These are phyloP conservation scores for Moxostoma hubbsi DNA, from an alignment of 2,797 vertebrate genomes.

Conservation along the genomic window DNA sequence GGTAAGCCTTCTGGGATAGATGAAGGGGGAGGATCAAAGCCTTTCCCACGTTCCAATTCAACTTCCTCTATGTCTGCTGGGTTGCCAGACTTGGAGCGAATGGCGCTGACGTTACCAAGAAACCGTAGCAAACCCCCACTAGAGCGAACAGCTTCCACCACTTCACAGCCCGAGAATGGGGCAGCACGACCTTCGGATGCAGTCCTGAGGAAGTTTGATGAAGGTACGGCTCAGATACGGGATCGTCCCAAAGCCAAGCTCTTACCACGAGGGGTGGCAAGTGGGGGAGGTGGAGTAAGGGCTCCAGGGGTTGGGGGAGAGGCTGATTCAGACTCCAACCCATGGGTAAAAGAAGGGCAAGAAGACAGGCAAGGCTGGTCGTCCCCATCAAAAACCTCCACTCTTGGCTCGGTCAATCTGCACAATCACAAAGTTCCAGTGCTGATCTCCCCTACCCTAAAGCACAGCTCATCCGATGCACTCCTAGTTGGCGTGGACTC, in stretches of 20 bases:
- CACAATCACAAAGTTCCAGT: slow-evolving; percentile 99
- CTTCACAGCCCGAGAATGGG: slow-evolving; percentile 87
- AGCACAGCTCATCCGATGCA: slow-evolving; percentile 91
- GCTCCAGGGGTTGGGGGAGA: slow-evolving; percentile 79
- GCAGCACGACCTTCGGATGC: slow-evolving; percentile 80
- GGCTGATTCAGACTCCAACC: slow-evolving; percentile 68
- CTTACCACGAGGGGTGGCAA: slow-evolving; percentile 80
- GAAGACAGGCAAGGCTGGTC: slow-evolving; percentile 84
- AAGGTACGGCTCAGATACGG: slow-evolving; percentile 88
- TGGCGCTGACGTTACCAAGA: slow-evolving; percentile 95
- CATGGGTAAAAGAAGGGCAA: slow-evolving; percentile 82
- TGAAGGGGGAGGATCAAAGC: slow-evolving; percentile 78
- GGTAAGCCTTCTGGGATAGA: slow-evolving; percentile 88
- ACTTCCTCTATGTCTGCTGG: slow-evolving; percentile 98
- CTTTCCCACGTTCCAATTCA: slow-evolving; percentile 96
- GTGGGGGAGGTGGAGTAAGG: slow-evolving; percentile 69
- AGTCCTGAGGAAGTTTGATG: slow-evolving; percentile 86
- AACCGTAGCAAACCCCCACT: slow-evolving; percentile 94
- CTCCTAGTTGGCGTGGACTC: slow-evolving; percentile 97
- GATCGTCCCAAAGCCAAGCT: slow-evolving; percentile 96
- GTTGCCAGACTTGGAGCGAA: slow-evolving; percentile 93
- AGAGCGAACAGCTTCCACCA: slow-evolving; percentile 90
- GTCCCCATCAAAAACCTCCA: slow-evolving; percentile 84
- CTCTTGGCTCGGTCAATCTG: slow-evolving; percentile 63
- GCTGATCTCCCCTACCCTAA: slow-evolving; percentile 95